Base-by-base conservation (phyloP, 2,113 vertebrate species). In the Aepyceros melampus region DNA sequence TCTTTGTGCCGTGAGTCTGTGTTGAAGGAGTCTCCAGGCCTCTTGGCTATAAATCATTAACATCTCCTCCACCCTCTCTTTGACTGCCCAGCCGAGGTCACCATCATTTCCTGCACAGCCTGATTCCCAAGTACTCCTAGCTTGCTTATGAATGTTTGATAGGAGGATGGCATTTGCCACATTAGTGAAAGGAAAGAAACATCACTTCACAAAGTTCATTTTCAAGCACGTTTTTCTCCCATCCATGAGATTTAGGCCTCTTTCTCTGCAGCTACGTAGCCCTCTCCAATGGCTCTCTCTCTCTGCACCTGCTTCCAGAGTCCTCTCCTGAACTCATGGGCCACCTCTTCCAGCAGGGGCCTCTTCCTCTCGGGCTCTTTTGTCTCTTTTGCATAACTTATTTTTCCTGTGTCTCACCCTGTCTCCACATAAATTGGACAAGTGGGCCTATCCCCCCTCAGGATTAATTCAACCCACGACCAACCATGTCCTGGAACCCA, bases 241-340 rank as follows among this genome's bases (percentile, higher is more conserved):
- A 36, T 40, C 19, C 36, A 2, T 47, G 45, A 91, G 19, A n/a
- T 78, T 91, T 43, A 58, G 76, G 51, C 15, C 1, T 27, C n/a
- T 78, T 67, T 83, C 31, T 76, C 55, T 82, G 29, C 36, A 49
- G 27, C n/a, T 45, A 9, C 33, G 27, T 8, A 89, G 51, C 17
- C 36, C 43, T 79, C 55, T 40, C 45, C 6, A 58, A 0, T 6
- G 79, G 40, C 78, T 64, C 7, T 36, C 5, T 43, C 23, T 16
- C 25, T 47, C n/a, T 11, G 27, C n/a, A 8, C 7, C 43, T 10
- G 15, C 40, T 67, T 43, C 0, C 11, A 83, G 71, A 12, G 43
- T 40, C 53, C 19, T 79, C 7, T 53, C 23, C 21, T 3, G n/a
- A 55, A 36, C 4, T 1, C 0, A 3, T 1, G n/a, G 78, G 55